These are phyloP conservation scores for Siphamia tubifer DNA, from an alignment of 2,113 vertebrate genomes.

Conservation along the genomic window DNA sequence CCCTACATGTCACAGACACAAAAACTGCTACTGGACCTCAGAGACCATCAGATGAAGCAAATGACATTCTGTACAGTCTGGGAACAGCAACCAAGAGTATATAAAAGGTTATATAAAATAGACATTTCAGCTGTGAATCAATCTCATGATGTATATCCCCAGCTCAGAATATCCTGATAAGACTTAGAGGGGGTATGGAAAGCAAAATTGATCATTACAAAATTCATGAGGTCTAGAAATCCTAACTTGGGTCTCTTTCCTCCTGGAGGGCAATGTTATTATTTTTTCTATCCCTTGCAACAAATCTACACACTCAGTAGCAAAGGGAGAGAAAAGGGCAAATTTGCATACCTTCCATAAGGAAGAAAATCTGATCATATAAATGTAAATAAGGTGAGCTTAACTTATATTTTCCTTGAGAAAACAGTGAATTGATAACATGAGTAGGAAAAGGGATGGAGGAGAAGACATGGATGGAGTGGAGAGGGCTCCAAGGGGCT, in stretches of 20 bases:
- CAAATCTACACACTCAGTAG: slow-evolving; percentile 62
- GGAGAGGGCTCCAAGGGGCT: slow-evolving; percentile 47
- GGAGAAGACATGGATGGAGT: slow-evolving; percentile 38
- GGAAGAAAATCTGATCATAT: slow-evolving; percentile 82
- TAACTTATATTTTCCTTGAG: slow-evolving; percentile 76
- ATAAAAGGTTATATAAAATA: not conserved
- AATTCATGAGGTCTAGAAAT: slow-evolving; percentile 77
- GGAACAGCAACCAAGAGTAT: slow-evolving; percentile 8
- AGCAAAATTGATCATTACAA: slow-evolving; percentile 79
- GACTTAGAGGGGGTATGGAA: slow-evolving; percentile 35
- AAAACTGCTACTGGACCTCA: slow-evolving; percentile 35
- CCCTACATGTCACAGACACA: slow-evolving; percentile 18
- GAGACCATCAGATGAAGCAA: slow-evolving; percentile 46
- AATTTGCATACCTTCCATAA: slow-evolving; percentile 81
- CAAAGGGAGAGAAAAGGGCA: slow-evolving; percentile 76
- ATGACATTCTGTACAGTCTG: slow-evolving; percentile 25
- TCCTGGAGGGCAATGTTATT: slow-evolving; percentile 75
- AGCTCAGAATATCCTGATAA: slow-evolving; percentile 51
- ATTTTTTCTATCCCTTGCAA: slow-evolving; percentile 49
- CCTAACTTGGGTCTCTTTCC: slow-evolving; percentile 62
- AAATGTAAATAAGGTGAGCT: slow-evolving; percentile 85
- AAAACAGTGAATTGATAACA: slow-evolving; percentile 73
- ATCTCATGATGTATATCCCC: slow-evolving; percentile 55
- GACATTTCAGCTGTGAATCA: slow-evolving; percentile 54
- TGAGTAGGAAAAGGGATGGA: slow-evolving; percentile 41